These are phyloP conservation scores for Abrostola triplasia DNA, from an alignment of 2,888 invertebrate genomes.

Conservation along the genomic window DNA sequence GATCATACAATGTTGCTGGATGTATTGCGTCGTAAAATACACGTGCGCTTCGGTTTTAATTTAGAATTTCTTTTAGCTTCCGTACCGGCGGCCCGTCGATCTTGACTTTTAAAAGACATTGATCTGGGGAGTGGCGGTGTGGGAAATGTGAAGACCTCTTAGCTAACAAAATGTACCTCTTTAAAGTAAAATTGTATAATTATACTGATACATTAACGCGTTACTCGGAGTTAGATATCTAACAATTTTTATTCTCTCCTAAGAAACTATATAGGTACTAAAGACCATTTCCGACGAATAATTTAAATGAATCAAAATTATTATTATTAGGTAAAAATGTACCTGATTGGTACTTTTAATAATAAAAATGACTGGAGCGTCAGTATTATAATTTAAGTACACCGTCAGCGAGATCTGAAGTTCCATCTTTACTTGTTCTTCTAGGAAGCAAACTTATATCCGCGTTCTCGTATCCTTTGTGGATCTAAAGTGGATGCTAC, in stretches of 20 bases:
- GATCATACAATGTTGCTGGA: slow-evolving; percentile 49
- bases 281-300: too few species aligned
- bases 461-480: slow-evolving; percentile 51
- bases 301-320: too few species aligned
- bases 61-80: slow-evolving; percentile 6
- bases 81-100: not conserved
- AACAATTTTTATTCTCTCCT: too few species aligned
- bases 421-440: slow-evolving; percentile 19
- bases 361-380: not conserved
- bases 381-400: not conserved
- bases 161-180: too few species aligned
- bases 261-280: too few species aligned
- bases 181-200: too few species aligned
- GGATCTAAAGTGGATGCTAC: slow-evolving; percentile 54
- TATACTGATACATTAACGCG: too few species aligned
- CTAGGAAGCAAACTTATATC: slow-evolving; percentile 32
- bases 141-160: not conserved
- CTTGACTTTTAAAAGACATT: not conserved
- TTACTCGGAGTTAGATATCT: too few species aligned
- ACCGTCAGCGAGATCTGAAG: not conserved
- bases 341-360: too few species aligned
- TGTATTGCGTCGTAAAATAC: slow-evolving; percentile 42
- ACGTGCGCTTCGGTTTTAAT: slow-evolving; percentile 43
- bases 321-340: too few species aligned
- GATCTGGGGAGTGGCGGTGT: not conserved